Evolutionary conservation across 2,888 invertebrate genomes (phyloP), one percentile per base, ranked within the genome.

Genomic region (Tetrapedia diversipes): DNA sequence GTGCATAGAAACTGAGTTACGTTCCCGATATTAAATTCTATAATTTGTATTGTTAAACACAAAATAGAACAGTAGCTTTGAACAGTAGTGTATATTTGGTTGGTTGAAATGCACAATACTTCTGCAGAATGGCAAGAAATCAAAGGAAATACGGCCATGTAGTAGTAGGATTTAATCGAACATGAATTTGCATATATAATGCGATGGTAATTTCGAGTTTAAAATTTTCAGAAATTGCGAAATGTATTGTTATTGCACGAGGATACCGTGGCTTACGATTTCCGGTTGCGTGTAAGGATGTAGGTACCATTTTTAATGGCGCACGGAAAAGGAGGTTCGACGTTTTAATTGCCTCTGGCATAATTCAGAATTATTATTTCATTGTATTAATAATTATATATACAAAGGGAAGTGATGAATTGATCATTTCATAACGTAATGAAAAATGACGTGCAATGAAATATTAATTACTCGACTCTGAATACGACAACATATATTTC

Each of bases 161-260:
- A 16, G 19, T 45, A 56, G 57, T 39, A n/a, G n/a, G 54, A 61
- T 76, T 77, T 24, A 34, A 56, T 77, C 66, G 51, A 65, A 73
- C 47, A 59, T 34, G 45, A 45, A 77, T 74, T 67, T 77, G 67
- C 63, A 68, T 74, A n/a, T n/a, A 24, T 57, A 67, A 67, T 57
- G 63, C 34, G 27, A 32, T 47, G 22, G 57, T 47, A 75, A 59
- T 27, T n/a, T 32, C n/a, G 45, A 45, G 43, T 45, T 47, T 56
- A 49, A 64, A 63, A 60, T 53, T 53, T 59, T 63, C 67, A 61
- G 53, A 57, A 61, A 74, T 74, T 61, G 43, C 56, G 47, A 57
- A 57, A 45, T 74, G 61, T 39, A 51, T 74, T 72, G 32, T 19
- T 64, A 59, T 53, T 45, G 53, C 64, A 32, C 39, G 37, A 10